Base-by-base conservation (phyloP, 2,113 vertebrate genomes). In the Sus scrofa region DNA sequence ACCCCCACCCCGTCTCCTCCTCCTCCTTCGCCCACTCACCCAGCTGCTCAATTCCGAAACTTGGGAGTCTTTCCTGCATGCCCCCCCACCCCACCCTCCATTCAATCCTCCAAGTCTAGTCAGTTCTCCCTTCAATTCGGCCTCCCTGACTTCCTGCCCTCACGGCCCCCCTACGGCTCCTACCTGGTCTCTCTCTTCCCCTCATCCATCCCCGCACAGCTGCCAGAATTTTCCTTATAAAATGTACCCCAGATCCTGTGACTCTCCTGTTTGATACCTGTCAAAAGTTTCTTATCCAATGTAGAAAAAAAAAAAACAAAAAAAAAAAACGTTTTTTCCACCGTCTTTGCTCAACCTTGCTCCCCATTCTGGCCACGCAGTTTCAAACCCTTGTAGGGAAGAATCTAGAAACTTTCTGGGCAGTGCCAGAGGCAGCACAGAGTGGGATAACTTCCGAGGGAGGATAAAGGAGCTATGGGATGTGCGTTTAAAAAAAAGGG, bases 371-470 rank as follows among this genome's bases (percentile, higher is more conserved):
- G 67, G 39, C 79, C 19, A 37, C 3, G 24, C 34, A 30, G 0
- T 68, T 84, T 86, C 86, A 86, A 78, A 63, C 24, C 70, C 87
- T 94, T 50, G 44, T 32, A 81, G 70, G 71, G 87, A 90, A 82
- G 87, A 87, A 63, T 96, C 94, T 81, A 78, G 91, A 77, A 87
- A 81, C 56, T 78, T 67, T 39, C 60, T 15, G 27, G 74, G 84
- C 50, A 63, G 52, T 7, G 27, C 67, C 39, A 65, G 63, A 0
- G 89, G 82, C 62, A 70, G 74, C 68, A 67, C 26, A 19, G 39
- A 16, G 44, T 39, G 81, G 52, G 60, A 56, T 50, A 30, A n/a
- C 39, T 44, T 89, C 91, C 32, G 39, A 89, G 27, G 34, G 77
- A 88, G 37, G 62, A n/a, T 74, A 68, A 62, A 20, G 44, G 54